Conservation (phyloP, 2,888 invertebrate species). For the Spodoptera littoralis region DNA sequence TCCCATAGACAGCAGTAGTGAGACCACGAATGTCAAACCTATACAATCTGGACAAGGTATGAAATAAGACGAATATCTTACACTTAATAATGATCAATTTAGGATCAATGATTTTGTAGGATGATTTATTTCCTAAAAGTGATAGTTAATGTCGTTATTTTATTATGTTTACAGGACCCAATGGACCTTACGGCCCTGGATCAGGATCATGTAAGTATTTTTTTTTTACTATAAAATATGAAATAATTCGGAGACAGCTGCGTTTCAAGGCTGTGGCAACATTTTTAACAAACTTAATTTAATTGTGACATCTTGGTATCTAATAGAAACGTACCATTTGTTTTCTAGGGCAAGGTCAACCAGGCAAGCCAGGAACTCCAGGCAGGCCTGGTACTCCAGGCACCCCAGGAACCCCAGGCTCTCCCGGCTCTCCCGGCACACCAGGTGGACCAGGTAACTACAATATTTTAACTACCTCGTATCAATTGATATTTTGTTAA, state of each 20-base stretch:
- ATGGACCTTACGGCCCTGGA: slow-evolving; percentile 57
- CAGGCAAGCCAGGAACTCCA: slow-evolving; percentile 59
- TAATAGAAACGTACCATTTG: neutral
- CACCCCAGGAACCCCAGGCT: slow-evolving; percentile 63
- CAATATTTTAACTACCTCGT: neutral
- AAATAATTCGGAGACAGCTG: no score
- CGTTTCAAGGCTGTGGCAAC: neutral
- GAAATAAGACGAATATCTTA: neutral
- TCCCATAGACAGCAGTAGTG: slow-evolving; percentile 77
- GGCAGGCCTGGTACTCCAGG: slow-evolving; percentile 61
- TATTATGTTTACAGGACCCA: slow-evolving; percentile 45
- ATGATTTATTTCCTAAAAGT: no score
- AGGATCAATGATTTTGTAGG: no score
- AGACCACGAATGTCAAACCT: slow-evolving; percentile 78
- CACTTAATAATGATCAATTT: no score
- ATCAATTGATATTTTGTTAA: no score
- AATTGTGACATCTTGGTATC: neutral
- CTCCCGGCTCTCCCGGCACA: slow-evolving; percentile 57
- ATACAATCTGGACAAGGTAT: slow-evolving; percentile 70
- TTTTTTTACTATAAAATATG: neutral
- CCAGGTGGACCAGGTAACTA: slow-evolving; percentile 62
- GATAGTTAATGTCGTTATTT: neutral
- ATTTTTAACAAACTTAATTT: neutral
- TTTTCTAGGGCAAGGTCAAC: slow-evolving; percentile 52
- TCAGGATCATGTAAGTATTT: slow-evolving; percentile 51